Conservation (phyloP, 1,140 invertebrate genomes). For the Macrosteles quadrilineatus region DNA sequence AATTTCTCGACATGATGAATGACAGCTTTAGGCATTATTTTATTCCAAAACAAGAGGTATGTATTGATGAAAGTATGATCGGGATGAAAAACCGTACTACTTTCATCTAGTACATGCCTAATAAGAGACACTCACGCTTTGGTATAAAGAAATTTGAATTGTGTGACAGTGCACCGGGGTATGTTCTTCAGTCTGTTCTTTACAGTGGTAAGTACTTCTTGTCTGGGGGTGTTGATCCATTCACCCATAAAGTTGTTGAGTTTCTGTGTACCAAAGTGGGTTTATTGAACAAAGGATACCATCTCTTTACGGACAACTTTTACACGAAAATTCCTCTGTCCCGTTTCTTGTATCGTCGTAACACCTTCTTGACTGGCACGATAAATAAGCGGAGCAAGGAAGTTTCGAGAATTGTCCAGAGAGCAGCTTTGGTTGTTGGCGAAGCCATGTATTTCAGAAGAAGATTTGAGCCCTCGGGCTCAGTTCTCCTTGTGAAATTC, state of each 20-base stretch:
- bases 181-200: background rate
- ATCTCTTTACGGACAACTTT: background rate
- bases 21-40: too few species aligned
- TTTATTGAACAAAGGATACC: slow-evolving; percentile 4
- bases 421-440: background rate
- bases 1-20: too few species aligned
- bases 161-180: background rate
- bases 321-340: slow-evolving; percentile 16
- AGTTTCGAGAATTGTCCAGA: background rate
- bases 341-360: background rate
- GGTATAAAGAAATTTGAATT: too few species aligned
- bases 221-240: background rate
- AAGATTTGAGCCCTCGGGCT: too few species aligned
- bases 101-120: too few species aligned
- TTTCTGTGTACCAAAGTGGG: background rate
- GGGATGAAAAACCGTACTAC: too few species aligned
- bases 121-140: too few species aligned
- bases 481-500: background rate
- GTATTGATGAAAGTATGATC: too few species aligned
- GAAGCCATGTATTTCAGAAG: background rate
- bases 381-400: background rate
- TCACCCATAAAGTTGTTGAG: background rate
- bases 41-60: too few species aligned
- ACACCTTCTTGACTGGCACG: slow-evolving; percentile 11
- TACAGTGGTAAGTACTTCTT: background rate